Base-by-base conservation (phyloP, 2,113 vertebrate genomes). In the Origma solitaria region DNA sequence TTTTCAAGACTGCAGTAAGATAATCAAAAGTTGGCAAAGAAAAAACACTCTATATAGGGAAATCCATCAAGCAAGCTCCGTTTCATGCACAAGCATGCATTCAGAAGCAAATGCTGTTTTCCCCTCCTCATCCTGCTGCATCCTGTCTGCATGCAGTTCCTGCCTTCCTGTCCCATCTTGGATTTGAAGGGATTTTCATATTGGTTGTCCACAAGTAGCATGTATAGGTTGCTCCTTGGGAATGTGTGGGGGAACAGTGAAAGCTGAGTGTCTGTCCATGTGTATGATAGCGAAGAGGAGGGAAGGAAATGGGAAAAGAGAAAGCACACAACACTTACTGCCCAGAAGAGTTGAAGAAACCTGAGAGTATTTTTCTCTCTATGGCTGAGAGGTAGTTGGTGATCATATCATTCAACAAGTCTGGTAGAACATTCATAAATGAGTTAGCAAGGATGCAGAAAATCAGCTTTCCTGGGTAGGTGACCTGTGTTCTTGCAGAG, bases 221-320 rank as follows among this genome's bases (percentile, higher is more conserved):
- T 22, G 15, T 8, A 5, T 60, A 58, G 21, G 47, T 31, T 81
- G 15, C 13, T 78, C 15, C 25, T 49, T 54, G 42, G 71, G 71
- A 65, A n/a, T 0, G 0, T 57, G 1, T 17, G 18, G 20, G 17
- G 20, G 31, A 30, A 30, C 20, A 3, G 4, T 20, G 81, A 38
- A 84, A 86, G 47, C 0, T 66, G 10, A 8, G 1, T 8, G 4
- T 50, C 54, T 75, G 38, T 70, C n/a, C 8, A 1, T 24, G 37
- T 30, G 49, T 3, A 1, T 19, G 44, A 9, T 5, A 42, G 54
- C 0, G 0, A 64, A 57, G 27, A 68, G 21, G 22, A 58, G 45
- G 53, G 37, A 72, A 58, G 37, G 54, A 69, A 88, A 44, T 30
- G 21, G 62, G 35, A 66, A 79, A 61, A 65, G 40, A 71, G 35